phyloP scores from a whole-genome alignment of 2,113 vertebrate species.

The Pogona vitticeps region DNA sequence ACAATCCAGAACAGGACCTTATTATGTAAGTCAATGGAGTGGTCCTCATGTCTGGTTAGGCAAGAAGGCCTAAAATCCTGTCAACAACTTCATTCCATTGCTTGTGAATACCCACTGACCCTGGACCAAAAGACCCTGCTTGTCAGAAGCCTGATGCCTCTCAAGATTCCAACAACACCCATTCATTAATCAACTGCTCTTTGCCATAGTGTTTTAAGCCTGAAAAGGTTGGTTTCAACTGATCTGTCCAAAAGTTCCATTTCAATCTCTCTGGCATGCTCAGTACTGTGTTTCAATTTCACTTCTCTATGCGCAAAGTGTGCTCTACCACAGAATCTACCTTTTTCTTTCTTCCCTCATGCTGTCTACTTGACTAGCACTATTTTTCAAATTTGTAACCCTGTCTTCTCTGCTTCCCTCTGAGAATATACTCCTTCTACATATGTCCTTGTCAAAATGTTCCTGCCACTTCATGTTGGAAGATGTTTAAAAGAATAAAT shows the following conservation, averaged over 20 bases:
- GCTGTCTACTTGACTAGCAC: too few relatives aligned
- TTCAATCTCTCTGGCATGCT: not conserved
- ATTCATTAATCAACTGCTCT: conserved; percentile 69
- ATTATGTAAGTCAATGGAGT: conserved; percentile 47
- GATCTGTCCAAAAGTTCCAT: conserved; percentile 69
- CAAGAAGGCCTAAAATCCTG: conserved; percentile 63
- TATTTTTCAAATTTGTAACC: too few relatives aligned
- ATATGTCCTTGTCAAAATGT: too few relatives aligned
- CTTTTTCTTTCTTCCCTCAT: too few relatives aligned
- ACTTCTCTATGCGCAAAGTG: too few relatives aligned
- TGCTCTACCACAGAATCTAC: too few relatives aligned
- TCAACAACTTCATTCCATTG: conserved; percentile 58
- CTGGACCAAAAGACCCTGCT: conserved; percentile 54
- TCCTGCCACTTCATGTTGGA: too few relatives aligned
- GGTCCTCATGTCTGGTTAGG: conserved; percentile 68
- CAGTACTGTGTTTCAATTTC: not conserved
- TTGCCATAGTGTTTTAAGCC: conserved; percentile 62
- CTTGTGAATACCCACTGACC: conserved; percentile 60
- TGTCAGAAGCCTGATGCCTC: conserved; percentile 37
- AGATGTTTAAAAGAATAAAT: too few relatives aligned
- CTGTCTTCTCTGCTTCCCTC: too few relatives aligned
- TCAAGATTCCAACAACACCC: conserved; percentile 57
- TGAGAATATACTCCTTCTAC: too few relatives aligned
- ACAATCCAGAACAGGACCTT: conserved; percentile 42
- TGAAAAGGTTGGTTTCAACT: conserved; percentile 67